Conservation (phyloP, 1,140 invertebrate genomes). For the Whitmania pigra region DNA sequence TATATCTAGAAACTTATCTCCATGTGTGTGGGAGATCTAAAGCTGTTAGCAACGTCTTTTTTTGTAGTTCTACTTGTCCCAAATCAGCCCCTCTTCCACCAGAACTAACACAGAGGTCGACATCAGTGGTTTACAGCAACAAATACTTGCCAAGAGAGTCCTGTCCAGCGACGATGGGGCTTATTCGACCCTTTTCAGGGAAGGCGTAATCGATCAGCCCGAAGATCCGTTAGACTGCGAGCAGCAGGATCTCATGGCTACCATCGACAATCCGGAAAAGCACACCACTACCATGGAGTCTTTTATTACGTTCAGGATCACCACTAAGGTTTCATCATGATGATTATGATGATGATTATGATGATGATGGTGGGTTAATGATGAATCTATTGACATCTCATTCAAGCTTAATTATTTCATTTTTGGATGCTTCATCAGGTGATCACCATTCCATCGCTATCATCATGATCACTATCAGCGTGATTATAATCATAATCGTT, state of each 20-base stretch:
- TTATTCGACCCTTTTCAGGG: neutral
- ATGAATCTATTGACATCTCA: neutral
- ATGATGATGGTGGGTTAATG: neutral
- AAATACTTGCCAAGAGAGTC: neutral
- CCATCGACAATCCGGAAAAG: slow-evolving; percentile 65
- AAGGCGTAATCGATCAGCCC: slow-evolving; percentile 5
- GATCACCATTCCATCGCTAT: neutral
- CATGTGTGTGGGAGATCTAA: too few relatives aligned
- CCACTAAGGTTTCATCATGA: slow-evolving; percentile 48
- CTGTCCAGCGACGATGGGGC: neutral
- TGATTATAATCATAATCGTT: neutral
- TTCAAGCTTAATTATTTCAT: neutral
- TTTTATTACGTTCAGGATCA: slow-evolving; percentile 59
- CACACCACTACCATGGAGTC: slow-evolving; percentile 61
- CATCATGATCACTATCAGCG: neutral
- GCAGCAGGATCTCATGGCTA: slow-evolving; percentile 50
- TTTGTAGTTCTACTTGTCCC: slow-evolving; percentile 13
- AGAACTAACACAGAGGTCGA: neutral
- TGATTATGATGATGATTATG: neutral
- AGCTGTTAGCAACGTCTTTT: too few relatives aligned
- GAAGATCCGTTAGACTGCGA: slow-evolving; percentile 37
- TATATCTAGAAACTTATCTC: too few relatives aligned
- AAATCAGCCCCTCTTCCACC: slow-evolving; percentile 18
- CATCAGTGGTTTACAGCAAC: neutral
- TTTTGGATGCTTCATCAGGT: neutral